Percentiles rank a stretch among this genome's conserved stretches.
phyloP scores from a whole-genome alignment of 2,888 invertebrate species.

The Lepeophtheirus nordmannii region DNA sequence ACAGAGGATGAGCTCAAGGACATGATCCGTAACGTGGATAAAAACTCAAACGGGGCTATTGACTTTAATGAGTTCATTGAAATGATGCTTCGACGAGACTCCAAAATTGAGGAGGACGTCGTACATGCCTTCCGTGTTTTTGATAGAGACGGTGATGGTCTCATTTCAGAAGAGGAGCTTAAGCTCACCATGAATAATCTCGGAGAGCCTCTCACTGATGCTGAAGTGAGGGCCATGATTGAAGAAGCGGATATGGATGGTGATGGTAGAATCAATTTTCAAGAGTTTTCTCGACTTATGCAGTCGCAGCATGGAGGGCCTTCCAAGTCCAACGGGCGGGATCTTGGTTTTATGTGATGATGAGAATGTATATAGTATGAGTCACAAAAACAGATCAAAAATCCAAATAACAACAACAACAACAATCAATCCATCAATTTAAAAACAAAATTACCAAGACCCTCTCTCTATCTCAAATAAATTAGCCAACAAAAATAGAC shows the following conservation, averaged over 20 bases:
- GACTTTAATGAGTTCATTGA: conserved; percentile 33
- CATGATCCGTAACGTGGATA: conserved; percentile 43
- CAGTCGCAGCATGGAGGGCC: not conserved
- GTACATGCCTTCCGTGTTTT: conserved; percentile 24
- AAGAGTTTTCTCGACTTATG: conserved; percentile 37
- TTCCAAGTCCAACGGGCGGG: not conserved
- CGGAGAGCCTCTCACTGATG: conserved; percentile 23
- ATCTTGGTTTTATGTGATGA: no score
- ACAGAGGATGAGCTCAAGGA: conserved; percentile 68
- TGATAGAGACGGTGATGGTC: conserved; percentile 24
- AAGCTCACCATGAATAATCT: conserved; percentile 22
- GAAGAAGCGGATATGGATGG: conserved; percentile 89
- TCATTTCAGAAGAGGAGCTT: conserved; percentile 16
- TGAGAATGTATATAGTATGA: no score
- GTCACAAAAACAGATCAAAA: no score
- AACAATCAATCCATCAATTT: no score
- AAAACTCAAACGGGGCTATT: conserved; percentile 26
- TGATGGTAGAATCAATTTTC: conserved; percentile 80
- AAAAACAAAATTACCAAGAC: no score
- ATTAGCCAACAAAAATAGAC: no score
- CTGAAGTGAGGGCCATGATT: conserved; percentile 67
- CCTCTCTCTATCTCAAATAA: no score
- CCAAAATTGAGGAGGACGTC: conserved; percentile 22
- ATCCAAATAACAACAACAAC: no score
- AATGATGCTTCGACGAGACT: conserved; percentile 27